Evolutionary conservation across 2,797 vertebrate species (phyloP).

Genomic region (Hipposideros larvatus): DNA sequence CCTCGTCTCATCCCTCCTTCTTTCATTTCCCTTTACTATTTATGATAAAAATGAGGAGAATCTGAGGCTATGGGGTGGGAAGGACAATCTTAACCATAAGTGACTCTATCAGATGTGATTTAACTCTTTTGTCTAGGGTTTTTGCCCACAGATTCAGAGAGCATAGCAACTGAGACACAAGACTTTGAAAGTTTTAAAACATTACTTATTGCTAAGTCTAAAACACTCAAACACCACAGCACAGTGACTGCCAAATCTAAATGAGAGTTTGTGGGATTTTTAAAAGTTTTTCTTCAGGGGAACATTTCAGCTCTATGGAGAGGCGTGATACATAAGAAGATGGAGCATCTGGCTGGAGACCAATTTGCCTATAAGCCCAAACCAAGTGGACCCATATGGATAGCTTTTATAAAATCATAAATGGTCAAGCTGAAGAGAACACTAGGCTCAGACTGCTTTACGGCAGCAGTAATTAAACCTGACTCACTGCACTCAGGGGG

Average conservation of each 20-base stretch:
- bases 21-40: constrained; percentile 65
- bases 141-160: constrained; percentile 82
- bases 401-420: constrained; percentile 83
- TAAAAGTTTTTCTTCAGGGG: constrained; percentile 83
- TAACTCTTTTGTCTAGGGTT: constrained; percentile 79
- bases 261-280: constrained; percentile 81
- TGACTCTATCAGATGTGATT: constrained; percentile 83
- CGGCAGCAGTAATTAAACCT: constrained; percentile 80
- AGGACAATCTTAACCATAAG: constrained; percentile 76
- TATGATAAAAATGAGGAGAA: constrained; percentile 83
- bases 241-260: constrained; percentile 87
- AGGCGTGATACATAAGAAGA: constrained; percentile 87
- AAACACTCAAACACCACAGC: constrained; percentile 86
- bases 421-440: constrained; percentile 80
- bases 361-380: constrained; percentile 85
- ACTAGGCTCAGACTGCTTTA: constrained; percentile 70
- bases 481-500: constrained; percentile 75
- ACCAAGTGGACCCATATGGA: constrained; percentile 85
- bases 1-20: neutral
- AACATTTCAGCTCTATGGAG: constrained; percentile 86
- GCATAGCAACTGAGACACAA: constrained; percentile 84
- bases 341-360: constrained; percentile 87
- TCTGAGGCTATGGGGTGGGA: constrained; percentile 30
- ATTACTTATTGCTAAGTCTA: constrained; percentile 87
- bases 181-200: constrained; percentile 86